phyloP scores from a whole-genome alignment of 1,140 invertebrate genomes.

The Delia radicum region DNA sequence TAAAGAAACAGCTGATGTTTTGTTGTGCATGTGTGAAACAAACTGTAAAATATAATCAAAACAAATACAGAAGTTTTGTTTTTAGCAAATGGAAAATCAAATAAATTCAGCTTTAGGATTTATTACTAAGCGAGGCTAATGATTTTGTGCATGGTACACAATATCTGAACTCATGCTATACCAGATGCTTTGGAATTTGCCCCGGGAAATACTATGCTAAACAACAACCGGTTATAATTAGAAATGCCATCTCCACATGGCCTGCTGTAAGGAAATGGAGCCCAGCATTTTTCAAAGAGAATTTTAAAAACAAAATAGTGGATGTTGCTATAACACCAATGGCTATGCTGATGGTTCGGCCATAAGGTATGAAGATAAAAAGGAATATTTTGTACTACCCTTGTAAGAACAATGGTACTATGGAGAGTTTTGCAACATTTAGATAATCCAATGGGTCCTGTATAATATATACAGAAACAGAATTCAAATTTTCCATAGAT shows the following conservation, averaged over 20 bases:
- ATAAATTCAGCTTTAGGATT: conserved; percentile 44
- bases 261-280: conserved; percentile 67
- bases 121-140: conserved; percentile 42
- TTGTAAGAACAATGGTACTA: conserved; percentile 69
- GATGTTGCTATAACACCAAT: conserved; percentile 77
- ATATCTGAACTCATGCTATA: conserved; percentile 38
- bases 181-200: conserved; percentile 61
- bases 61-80: too few relatives aligned
- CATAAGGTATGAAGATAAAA: conserved; percentile 42
- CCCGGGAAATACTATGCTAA: conserved; percentile 67
- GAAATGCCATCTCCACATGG: conserved; percentile 62
- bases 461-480: conserved; percentile 80
- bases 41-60: too few relatives aligned
- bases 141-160: conserved; percentile 42
- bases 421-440: conserved; percentile 68
- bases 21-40: too few relatives aligned
- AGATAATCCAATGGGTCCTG: conserved; percentile 56
- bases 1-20: too few relatives aligned
- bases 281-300: conserved; percentile 62
- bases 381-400: conserved; percentile 73
- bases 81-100: not conserved
- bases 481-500: conserved; percentile 77
- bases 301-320: conserved; percentile 63
- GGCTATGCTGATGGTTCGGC: conserved; percentile 76
- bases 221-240: conserved; percentile 68